phyloP scores from a whole-genome alignment of 2,888 invertebrate genomes.

The Caenorhabditis sinica region DNA sequence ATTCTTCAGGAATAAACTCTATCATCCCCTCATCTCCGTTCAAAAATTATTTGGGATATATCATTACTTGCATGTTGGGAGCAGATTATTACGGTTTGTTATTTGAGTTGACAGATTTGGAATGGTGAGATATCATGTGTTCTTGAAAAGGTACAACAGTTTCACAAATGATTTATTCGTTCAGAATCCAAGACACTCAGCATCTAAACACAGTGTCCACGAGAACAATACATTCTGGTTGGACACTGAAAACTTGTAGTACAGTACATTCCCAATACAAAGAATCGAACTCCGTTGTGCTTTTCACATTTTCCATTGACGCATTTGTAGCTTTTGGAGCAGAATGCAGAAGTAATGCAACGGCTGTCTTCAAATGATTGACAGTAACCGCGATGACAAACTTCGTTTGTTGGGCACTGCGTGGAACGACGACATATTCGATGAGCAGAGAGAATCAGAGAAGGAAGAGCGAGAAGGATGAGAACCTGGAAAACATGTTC shows the following conservation, averaged over 20 bases:
- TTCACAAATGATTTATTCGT: background rate
- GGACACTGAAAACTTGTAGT: slow-evolving; percentile 19
- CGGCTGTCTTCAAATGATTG: slow-evolving; percentile 31
- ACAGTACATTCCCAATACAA: slow-evolving; percentile 12
- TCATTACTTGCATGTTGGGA: too few relatives aligned
- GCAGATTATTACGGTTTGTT: too few relatives aligned
- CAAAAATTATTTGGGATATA: too few relatives aligned
- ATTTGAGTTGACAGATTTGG: too few relatives aligned
- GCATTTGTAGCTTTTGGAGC: slow-evolving; percentile 11
- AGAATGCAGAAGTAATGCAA: slow-evolving; percentile 20
- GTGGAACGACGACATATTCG: slow-evolving; percentile 20
- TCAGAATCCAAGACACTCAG: background rate
- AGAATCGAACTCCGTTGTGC: slow-evolving; percentile 9
- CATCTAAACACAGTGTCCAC: slow-evolving; percentile 28
- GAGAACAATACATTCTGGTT: slow-evolving; percentile 22
- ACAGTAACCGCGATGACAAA: slow-evolving; percentile 24
- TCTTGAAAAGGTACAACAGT: background rate
- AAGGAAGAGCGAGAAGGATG: background rate
- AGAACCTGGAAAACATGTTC: slow-evolving; percentile 15
- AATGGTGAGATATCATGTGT: too few relatives aligned
- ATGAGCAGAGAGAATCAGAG: background rate
- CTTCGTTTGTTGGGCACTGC: slow-evolving; percentile 17
- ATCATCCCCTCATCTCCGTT: too few relatives aligned
- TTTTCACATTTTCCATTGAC: slow-evolving; percentile 22
- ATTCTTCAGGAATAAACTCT: background rate